A percentile compares a stretch with the other conserved stretches of the same genome.
phyloP scores from a whole-genome alignment of 2,113 vertebrate genomes.

The Melanerpes formicivorus region DNA sequence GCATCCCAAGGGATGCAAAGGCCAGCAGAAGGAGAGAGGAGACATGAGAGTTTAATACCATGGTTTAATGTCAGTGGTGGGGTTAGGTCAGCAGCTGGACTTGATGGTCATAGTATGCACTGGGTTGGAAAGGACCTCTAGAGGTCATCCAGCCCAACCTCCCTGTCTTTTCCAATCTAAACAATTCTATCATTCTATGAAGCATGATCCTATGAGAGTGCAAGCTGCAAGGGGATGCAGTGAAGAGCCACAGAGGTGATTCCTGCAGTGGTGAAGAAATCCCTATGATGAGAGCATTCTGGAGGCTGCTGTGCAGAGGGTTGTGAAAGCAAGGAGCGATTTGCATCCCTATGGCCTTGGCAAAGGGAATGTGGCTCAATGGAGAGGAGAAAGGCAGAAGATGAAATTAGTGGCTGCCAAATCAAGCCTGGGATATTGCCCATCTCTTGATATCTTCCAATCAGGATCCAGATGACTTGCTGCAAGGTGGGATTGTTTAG shows the following conservation, averaged over 20 bases:
- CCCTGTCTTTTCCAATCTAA: no score
- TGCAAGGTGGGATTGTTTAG: neutral
- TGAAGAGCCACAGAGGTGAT: neutral
- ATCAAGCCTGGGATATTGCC: neutral
- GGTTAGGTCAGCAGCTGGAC: no score
- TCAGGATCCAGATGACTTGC: neutral
- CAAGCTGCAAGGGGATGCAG: neutral
- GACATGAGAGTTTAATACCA: neutral
- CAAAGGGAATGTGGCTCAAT: neutral
- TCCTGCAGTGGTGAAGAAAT: neutral
- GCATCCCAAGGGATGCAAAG: neutral
- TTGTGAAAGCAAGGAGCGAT: neutral
- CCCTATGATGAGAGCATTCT: neutral
- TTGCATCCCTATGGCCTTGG: neutral
- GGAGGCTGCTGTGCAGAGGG: neutral
- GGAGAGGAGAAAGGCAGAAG: neutral
- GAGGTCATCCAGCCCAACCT: no score
- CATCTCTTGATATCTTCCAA: neutral
- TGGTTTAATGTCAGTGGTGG: no score
- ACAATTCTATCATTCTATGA: no score
- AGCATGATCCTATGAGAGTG: neutral
- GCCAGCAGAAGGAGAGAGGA: neutral
- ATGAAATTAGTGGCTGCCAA: neutral
- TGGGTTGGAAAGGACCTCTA: no score
- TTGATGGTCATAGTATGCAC: no score